Evolutionary conservation across 2,888 invertebrate genomes (phyloP), one percentile per base, ranked within the genome.

Genomic region (Crematogaster levior): DNA sequence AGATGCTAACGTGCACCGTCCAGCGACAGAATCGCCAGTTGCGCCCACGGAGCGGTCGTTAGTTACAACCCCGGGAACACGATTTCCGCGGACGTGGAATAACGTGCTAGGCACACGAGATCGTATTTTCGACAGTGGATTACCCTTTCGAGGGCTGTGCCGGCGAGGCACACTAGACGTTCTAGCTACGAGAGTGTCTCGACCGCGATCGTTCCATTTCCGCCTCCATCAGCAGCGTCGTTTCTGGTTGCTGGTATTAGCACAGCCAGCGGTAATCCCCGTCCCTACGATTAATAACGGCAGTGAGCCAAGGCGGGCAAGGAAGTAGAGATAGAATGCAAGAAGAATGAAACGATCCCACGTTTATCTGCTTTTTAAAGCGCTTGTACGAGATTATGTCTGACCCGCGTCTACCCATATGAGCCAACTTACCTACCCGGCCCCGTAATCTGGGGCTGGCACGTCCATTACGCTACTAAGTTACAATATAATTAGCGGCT

Each of bases 61-160:
- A 79, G 75, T 68, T 85, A 81, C 63, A 81, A 46, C 77, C 65
- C 21, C 63, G 72, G 61, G 84, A 80, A 86, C 90, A 86, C 82
- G 88, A 89, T 86, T 88, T 88, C 88, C 86, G 84, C 72, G 86
- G 68, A 88, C 90, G 82, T 88, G 86, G 89, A 89, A 84, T 88
- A 88, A 83, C 86, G 84, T 72, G 85, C 74, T 77, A 63, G 86
- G 82, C 82, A 70, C 81, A 66, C 56, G 84, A 68, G 83, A 88
- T 88, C 85, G 89, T 90, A 89, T 90, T 89, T 89, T 89, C 89
- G 85, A 88, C 86, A 83, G 85, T 88, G 89, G 86, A 90, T 90
- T 90, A 88, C 90, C 89, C 84, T 86, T 89, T 88, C 83, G 82
- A 88, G 88, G 81, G 81, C 66, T 30, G 40, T 30, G 74, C 72